Percentiles rank a stretch among this genome's conserved stretches.
phyloP scores from a whole-genome alignment of 2,888 invertebrate genomes.

The Melipona beecheii region DNA sequence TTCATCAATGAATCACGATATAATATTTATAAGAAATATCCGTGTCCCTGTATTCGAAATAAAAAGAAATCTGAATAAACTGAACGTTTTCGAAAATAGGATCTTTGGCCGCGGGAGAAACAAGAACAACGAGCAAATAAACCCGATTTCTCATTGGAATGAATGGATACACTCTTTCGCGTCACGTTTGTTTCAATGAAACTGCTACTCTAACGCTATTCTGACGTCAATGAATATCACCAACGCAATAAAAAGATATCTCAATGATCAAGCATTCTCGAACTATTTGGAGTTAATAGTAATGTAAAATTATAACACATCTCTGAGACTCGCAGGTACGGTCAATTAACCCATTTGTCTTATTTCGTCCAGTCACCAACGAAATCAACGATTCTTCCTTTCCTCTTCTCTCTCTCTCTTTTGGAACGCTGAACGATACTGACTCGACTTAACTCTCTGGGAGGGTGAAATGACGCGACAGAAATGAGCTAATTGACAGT shows the following conservation, averaged over 20 bases:
- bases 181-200: slow-evolving; percentile 34
- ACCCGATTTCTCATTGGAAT: background rate
- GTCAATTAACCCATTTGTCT: slow-evolving; percentile 60
- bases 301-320: slow-evolving; percentile 38
- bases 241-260: slow-evolving; percentile 45
- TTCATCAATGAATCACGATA: background rate
- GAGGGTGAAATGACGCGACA: background rate
- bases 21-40: background rate
- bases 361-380: slow-evolving; percentile 15
- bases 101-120: background rate
- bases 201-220: slow-evolving; percentile 22
- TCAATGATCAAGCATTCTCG: slow-evolving; percentile 39
- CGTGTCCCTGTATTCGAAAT: background rate
- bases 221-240: slow-evolving; percentile 20
- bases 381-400: slow-evolving; percentile 14
- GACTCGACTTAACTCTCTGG: background rate
- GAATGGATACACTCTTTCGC: slow-evolving; percentile 9
- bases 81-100: background rate
- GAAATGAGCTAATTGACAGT: slow-evolving; percentile 63
- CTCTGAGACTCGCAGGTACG: slow-evolving; percentile 33
- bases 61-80: background rate
- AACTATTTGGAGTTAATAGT: slow-evolving; percentile 21
- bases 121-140: slow-evolving; percentile 7
- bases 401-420: no score
- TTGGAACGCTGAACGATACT: background rate